Evolutionary conservation across 2,888 invertebrate species (phyloP).

Genomic region (Cantharis flavilabris): DNA sequence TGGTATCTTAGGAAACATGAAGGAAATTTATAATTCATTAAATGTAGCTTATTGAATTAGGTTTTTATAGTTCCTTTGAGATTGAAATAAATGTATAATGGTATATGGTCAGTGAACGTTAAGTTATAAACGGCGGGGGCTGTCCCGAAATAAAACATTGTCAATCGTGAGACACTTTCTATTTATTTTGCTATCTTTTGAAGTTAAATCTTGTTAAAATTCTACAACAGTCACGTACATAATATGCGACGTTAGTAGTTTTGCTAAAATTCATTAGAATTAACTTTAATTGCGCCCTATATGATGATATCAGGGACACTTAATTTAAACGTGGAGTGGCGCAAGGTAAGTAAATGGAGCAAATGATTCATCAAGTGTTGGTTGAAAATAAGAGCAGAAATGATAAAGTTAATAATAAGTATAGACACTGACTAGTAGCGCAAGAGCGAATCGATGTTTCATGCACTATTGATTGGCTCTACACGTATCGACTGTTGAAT

Average conservation of each 20-base stretch:
- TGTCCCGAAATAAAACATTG: background rate
- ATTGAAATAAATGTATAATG: background rate
- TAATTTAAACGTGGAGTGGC: conserved; percentile 18
- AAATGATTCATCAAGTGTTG: conserved; percentile 31
- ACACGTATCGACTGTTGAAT: conserved; percentile 52
- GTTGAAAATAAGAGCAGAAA: conserved; percentile 27
- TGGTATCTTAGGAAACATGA: background rate
- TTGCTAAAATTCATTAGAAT: conserved; percentile 18
- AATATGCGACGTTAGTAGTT: conserved; percentile 12
- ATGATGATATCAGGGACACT: conserved; percentile 13
- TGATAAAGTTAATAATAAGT: conserved; percentile 29
- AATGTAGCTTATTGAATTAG: background rate
- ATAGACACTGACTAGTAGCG: conserved; percentile 25
- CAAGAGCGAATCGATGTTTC: conserved; percentile 37
- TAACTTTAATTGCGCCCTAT: conserved; percentile 16
- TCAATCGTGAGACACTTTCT: background rate
- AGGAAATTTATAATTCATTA: background rate
- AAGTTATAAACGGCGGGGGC: background rate
- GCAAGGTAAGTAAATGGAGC: conserved; percentile 33
- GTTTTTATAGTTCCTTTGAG: background rate
- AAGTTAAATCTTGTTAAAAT: conserved; percentile 11
- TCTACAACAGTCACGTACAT: conserved; percentile 5
- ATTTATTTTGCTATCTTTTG: background rate
- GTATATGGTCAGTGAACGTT: background rate
- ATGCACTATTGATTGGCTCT: conserved; percentile 50